A percentile compares a stretch with the other conserved stretches of the same genome.
Evolutionary conservation across 2,797 vertebrate species (phyloP).

Genomic region (Tinamus major): DNA sequence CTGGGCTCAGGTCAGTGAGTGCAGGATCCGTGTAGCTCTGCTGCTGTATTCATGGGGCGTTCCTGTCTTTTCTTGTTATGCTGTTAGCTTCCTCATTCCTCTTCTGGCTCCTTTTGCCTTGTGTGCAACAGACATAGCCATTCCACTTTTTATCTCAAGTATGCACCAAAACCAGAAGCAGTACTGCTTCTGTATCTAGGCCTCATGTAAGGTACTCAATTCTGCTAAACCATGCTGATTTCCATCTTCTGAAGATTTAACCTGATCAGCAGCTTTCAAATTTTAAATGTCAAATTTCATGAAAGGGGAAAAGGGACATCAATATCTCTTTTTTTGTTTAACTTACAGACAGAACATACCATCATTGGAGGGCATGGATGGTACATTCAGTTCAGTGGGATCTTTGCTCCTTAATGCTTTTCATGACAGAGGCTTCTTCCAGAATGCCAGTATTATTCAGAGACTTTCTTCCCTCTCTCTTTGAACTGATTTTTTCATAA

Average conservation of each 20-base stretch:
- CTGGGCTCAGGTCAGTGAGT: constrained; percentile 40
- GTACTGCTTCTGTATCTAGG: neutral
- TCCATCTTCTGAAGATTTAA: neutral
- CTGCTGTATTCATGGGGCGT: constrained; percentile 21
- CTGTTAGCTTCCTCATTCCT: neutral
- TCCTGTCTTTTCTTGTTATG: neutral
- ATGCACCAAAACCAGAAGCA: neutral
- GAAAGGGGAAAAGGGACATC: neutral
- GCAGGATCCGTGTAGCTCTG: neutral
- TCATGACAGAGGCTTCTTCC: constrained; percentile 5
- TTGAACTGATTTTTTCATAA: constrained; percentile 21
- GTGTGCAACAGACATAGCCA: no score
- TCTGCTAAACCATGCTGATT: neutral
- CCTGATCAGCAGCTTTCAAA: neutral
- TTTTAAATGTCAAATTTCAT: neutral
- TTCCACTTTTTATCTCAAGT: neutral
- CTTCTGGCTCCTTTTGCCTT: neutral
- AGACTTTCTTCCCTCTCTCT: constrained; percentile 5
- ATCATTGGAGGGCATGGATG: neutral
- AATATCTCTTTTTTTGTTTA: neutral
- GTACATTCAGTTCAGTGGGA: neutral
- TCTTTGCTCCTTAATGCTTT: neutral
- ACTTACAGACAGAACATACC: neutral
- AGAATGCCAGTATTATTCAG: neutral
- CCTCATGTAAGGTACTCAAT: neutral